Base-by-base conservation (phyloP, 1,140 invertebrate species). In the Mylabris phalerata region DNA sequence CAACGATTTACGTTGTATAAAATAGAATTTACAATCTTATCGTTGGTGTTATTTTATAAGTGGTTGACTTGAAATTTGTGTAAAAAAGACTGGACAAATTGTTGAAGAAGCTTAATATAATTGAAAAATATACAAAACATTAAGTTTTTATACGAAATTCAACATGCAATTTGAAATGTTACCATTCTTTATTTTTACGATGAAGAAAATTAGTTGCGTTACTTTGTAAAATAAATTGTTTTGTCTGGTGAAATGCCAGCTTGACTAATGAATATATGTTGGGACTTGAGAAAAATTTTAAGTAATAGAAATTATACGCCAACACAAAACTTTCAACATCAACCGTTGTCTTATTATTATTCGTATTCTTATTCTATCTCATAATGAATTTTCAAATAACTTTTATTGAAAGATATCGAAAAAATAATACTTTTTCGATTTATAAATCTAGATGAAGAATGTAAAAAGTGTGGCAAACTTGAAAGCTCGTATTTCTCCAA, bases 211-310 rank as follows among this genome's bases (percentile, higher is more conserved):
- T 55, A 60, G 58, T 55, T 49, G 51, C 39, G 58, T 60, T n/a
- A 60, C 58, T 60, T 60, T 60, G 58, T 60, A 55, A 60, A 60
- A 60, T 60, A 60, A 60, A 60, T 60, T 60, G 58, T 60, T 60
- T 60, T 60, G 58, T 60, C 58, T 60, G 58, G 32, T 55, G 46
- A 55, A 50, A 55, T 60, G 58, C 58, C 58, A 60, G 24, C 58
- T 55, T 55, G 58, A 60, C 58, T 60, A 60, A 60, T 60, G 58
- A 60, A 60, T 60, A 60, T 60, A 60, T 60, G 50, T 55, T 55
- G 48, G 19, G 58, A 55, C 58, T 55, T 51, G 52, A 60, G 58
- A 56, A 60, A 60, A 60, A 60, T 56, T 48, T 48, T 48, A 48
- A 48, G 42, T 59, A 49, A 55, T 7, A 50, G 48, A 59, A 59